A percentile compares a stretch with the other conserved stretches of the same genome.
These are phyloP conservation scores for Radopholus similis DNA, from an alignment of 1,140 invertebrate species.

Conservation along the genomic window DNA sequence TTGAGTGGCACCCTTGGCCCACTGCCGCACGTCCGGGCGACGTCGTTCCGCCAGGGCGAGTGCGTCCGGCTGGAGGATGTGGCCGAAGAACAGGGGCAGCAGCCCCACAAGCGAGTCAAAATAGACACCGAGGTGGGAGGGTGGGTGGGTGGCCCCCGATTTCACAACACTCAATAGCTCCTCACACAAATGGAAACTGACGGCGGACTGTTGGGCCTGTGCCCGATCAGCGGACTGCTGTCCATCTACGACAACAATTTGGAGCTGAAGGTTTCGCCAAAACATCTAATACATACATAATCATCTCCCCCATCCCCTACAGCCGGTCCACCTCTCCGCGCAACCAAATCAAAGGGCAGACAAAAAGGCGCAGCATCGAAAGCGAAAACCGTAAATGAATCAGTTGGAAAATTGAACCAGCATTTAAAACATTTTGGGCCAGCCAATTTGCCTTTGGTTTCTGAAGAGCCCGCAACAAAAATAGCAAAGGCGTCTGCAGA, in stretches of 20 bases:
- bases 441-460: no score
- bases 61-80: not conserved
- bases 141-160: not conserved
- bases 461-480: not conserved
- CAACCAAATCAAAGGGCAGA: not conserved
- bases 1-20: slow-evolving; percentile 8
- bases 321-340: not conserved
- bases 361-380: not conserved
- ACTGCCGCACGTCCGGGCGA: not conserved
- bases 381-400: not conserved
- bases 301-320: not conserved
- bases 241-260: slow-evolving; percentile 43
- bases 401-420: no score
- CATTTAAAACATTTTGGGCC: no score
- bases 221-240: slow-evolving; percentile 25
- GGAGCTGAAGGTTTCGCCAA: slow-evolving; percentile 21
- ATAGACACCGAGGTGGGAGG: slow-evolving; percentile 14
- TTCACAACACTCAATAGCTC: slow-evolving; percentile 28
- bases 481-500: not conserved
- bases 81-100: not conserved
- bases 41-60: not conserved
- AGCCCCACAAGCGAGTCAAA: slow-evolving; percentile 21
- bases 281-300: not conserved
- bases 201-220: slow-evolving; percentile 21
- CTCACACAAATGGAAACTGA: slow-evolving; percentile 21